These are phyloP conservation scores for Lampropteryx suffumata DNA, from an alignment of 2,888 invertebrate species.

Conservation along the genomic window DNA sequence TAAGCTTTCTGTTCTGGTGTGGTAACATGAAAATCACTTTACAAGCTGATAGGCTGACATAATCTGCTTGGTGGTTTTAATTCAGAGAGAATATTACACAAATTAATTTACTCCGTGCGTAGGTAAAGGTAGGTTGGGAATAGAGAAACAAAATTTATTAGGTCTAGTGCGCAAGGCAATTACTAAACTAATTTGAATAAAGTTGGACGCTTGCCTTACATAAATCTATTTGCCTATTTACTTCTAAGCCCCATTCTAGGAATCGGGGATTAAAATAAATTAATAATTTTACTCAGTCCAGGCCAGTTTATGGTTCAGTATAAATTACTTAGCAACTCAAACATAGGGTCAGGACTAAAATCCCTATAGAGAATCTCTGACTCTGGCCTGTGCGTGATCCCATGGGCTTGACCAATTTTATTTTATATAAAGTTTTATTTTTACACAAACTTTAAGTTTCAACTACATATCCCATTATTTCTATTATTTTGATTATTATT, in stretches of 20 bases:
- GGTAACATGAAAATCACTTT: too few relatives aligned
- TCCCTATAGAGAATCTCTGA: too few relatives aligned
- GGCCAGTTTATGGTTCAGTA: background rate
- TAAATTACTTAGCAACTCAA: too few relatives aligned
- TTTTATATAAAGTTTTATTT: too few relatives aligned
- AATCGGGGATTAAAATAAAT: conserved; percentile 2
- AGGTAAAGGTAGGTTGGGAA: conserved; percentile 1
- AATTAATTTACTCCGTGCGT: conserved; percentile 2
- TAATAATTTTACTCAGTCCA: conserved; percentile 1
- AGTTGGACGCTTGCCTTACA: conserved; percentile 4
- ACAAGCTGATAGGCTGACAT: background rate
- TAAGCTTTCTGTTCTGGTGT: too few relatives aligned
- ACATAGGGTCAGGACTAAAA: too few relatives aligned
- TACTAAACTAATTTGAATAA: conserved; percentile 13
- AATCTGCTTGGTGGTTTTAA: background rate
- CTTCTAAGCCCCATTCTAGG: conserved; percentile 2
- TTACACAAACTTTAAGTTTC: too few relatives aligned
- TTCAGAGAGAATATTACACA: background rate
- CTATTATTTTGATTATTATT: too few relatives aligned
- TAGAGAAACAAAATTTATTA: conserved; percentile 7
- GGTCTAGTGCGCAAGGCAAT: conserved; percentile 9
- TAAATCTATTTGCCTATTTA: conserved; percentile 4
- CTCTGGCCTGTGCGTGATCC: too few relatives aligned
- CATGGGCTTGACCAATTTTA: too few relatives aligned
- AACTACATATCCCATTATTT: too few relatives aligned